Conservation (phyloP, 2,113 vertebrate genomes). For the Ancistrus triradiatus region DNA sequence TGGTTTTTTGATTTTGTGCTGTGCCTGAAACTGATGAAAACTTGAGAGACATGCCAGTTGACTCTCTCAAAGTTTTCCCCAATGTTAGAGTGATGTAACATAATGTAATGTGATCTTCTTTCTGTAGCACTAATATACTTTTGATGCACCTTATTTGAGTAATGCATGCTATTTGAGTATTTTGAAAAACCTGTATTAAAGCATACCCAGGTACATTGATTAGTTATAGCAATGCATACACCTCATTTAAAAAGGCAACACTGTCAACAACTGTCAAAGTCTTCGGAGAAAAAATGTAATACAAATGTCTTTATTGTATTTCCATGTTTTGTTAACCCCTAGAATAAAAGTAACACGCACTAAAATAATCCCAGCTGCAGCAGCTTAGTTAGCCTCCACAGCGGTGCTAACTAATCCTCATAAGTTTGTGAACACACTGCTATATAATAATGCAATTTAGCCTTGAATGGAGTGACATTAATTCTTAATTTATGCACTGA, state of each 20-base stretch:
- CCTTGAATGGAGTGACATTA: constrained; percentile 53
- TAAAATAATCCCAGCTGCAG: constrained; percentile 22
- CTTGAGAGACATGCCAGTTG: background rate
- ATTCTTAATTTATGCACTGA: constrained; percentile 54
- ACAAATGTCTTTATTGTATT: constrained; percentile 4
- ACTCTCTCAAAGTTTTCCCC: no score
- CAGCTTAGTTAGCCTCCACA: constrained; percentile 7
- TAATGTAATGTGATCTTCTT: no score
- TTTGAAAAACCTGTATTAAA: no score
- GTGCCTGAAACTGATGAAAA: constrained; percentile 10
- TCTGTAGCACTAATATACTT: no score
- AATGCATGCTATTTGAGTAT: no score
- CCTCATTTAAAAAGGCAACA: no score
- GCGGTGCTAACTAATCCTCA: constrained; percentile 52
- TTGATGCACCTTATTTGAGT: no score
- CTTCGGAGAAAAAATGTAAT: background rate
- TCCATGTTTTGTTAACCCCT: background rate
- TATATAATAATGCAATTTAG: constrained; percentile 44
- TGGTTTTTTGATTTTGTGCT: constrained; percentile 9
- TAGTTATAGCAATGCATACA: no score
- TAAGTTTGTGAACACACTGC: constrained; percentile 47
- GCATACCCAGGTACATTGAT: no score
- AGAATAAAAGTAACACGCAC: background rate
- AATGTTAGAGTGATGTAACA: no score
- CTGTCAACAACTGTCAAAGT: no score